Base-by-base conservation (phyloP, 2,113 vertebrate species). In the Coturnix japonica region DNA sequence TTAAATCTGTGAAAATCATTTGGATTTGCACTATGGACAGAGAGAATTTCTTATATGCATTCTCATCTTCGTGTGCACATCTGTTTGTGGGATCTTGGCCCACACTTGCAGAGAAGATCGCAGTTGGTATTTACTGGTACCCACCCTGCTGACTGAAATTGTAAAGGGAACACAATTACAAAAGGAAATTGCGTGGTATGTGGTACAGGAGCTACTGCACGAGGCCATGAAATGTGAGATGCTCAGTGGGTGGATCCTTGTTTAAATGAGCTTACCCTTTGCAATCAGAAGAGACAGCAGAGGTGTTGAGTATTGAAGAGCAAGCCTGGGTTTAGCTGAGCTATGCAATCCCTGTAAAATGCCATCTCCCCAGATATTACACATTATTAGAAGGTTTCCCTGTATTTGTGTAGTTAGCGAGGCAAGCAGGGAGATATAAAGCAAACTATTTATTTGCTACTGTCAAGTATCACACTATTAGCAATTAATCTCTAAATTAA, bases 401-500 rank as follows among this genome's bases (percentile, higher is more conserved):
- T 61, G 37, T 88, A 72, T 83, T 90, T 90, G 39, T 83, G 43
- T 74, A 73, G 80, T 78, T 95, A 91, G 76, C 91, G 65, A 90
- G 35, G 57, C 65, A 95, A 81, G 16, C 47, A 88, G 76, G 73
- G 76, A 81, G 18, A 78, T 53, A 78, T 49, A 94, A 91, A 94
- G 69, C 64, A 91, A 94, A 86, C 66, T 84, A 69, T 82, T 87
- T 92, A 70, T 89, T 84, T 90, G 78, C 65, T 88, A 76, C 66
- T 80, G 46, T 90, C 49, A 90, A 66, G 41, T 76, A 70, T 54
- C 31, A 20, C 30, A 70, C 25, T 46, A 85, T 84, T 79, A 91
- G 54, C 33, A 79, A 89, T 90, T 91, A 91, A 90, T 90, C 82
- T 75, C 78, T 89, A 85, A 95, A 91, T 90, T 89, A 70, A 37